Percentiles rank a stretch among this genome's conserved stretches.
Evolutionary conservation across 2,888 invertebrate species (phyloP).

Genomic region (Eilema caniola): DNA sequence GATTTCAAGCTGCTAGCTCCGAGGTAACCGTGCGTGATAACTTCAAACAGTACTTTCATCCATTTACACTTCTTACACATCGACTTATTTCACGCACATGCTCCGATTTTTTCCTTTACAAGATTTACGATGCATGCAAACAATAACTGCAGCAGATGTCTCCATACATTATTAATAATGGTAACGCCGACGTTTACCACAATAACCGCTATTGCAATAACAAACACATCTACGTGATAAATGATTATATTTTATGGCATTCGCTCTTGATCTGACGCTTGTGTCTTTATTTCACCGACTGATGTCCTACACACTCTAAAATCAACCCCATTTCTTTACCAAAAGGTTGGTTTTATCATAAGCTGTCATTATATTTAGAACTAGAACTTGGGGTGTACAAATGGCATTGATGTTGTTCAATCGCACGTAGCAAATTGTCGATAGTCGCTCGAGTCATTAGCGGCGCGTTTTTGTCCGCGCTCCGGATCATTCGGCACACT

Average conservation of each 20-base stretch:
- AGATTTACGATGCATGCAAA: conserved; percentile 62
- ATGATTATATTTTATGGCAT: conserved; percentile 83
- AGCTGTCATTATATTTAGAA: conserved; percentile 56
- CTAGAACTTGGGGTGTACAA: conserved; percentile 71
- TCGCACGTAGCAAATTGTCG: conserved; percentile 85
- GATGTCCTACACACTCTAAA: conserved; percentile 42
- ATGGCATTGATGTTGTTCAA: conserved; percentile 83
- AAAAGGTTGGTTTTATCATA: conserved; percentile 41
- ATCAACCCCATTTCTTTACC: conserved; percentile 19
- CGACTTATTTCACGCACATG: conserved; percentile 58
- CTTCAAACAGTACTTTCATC: conserved; percentile 25
- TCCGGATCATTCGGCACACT: conserved; percentile 54
- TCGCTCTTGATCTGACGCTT: conserved; percentile 78
- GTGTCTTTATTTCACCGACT: conserved; percentile 79
- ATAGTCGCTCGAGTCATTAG: conserved; percentile 79
- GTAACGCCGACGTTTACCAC: conserved; percentile 83
- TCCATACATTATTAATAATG: conserved; percentile 76
- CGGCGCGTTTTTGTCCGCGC: conserved; percentile 68
- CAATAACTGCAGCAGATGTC: conserved; percentile 80
- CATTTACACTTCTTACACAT: conserved; percentile 24
- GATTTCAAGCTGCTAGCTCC: not conserved
- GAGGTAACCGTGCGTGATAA: not conserved
- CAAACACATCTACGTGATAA: conserved; percentile 83
- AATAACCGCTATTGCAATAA: conserved; percentile 79
- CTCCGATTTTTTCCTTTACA: conserved; percentile 49